Percentiles rank a stretch among this genome's conserved stretches.
Conservation (phyloP, 2,113 vertebrate species). For the Chionodraco myersi region DNA sequence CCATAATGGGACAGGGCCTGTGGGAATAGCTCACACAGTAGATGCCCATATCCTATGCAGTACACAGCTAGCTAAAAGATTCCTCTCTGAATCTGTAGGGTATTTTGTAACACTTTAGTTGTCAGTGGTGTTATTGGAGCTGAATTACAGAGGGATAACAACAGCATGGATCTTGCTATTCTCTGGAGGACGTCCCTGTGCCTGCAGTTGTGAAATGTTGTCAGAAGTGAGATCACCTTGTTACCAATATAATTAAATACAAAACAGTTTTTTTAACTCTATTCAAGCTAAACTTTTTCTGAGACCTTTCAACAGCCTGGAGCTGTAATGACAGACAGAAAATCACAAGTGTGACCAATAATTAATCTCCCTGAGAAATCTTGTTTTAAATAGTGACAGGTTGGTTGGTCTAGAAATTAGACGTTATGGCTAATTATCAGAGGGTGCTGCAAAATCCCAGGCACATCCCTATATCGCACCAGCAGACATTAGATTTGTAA, state of each 20-base stretch:
- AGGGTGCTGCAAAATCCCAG: background rate
- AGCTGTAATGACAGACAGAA: conserved; percentile 32
- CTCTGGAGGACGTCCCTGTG: conserved; percentile 13
- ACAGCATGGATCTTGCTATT: background rate
- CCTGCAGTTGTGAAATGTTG: conserved; percentile 9
- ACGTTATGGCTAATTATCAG: conserved; percentile 30
- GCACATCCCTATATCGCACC: background rate
- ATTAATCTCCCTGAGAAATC: background rate
- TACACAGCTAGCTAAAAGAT: conserved; percentile 10
- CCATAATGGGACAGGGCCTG: conserved; percentile 65
- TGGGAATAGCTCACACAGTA: conserved; percentile 51
- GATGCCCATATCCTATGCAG: conserved; percentile 52
- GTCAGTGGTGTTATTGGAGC: conserved; percentile 46
- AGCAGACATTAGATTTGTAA: background rate
- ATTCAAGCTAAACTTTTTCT: background rate
- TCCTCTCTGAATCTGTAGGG: conserved; percentile 34
- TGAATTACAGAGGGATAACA: conserved; percentile 28
- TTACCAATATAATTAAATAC: conserved; percentile 45
- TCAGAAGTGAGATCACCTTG: conserved; percentile 34
- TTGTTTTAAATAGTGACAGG: conserved; percentile 26
- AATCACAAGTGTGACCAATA: conserved; percentile 26
- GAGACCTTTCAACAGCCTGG: conserved; percentile 11
- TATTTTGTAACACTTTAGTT: conserved; percentile 32
- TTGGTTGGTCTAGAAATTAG: conserved; percentile 22
- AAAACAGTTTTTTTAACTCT: conserved; percentile 18